Evolutionary conservation across 2,113 vertebrate species (phyloP).

Genomic region (Nyctibius bracteatus): DNA sequence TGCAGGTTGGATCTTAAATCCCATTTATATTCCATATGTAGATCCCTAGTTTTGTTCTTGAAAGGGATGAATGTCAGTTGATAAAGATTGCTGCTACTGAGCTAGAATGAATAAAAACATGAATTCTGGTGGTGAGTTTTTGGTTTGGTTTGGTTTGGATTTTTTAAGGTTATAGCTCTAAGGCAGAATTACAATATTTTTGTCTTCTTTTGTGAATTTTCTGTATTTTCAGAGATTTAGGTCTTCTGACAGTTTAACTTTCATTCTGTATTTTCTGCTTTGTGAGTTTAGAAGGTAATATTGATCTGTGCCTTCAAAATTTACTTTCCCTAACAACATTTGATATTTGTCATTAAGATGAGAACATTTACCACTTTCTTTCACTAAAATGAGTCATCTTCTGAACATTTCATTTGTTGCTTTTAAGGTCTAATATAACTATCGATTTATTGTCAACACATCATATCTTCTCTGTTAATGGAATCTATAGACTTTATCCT

Average conservation of each 20-base stretch:
- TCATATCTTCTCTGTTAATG: background rate
- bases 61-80: background rate
- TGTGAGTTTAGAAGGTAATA: background rate
- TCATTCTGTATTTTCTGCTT: background rate
- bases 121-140: background rate
- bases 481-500: background rate
- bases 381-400: background rate
- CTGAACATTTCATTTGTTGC: background rate
- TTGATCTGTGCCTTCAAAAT: background rate
- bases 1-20: background rate
- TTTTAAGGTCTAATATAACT: background rate
- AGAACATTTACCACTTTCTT: slow-evolving; percentile 7
- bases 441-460: slow-evolving; percentile 34
- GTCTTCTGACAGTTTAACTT: background rate
- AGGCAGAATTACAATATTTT: background rate
- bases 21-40: background rate
- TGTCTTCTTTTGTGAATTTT: background rate
- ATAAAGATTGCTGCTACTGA: background rate
- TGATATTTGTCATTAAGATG: slow-evolving; percentile 1
- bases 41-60: background rate
- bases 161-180: background rate
- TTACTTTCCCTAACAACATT: background rate
- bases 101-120: background rate
- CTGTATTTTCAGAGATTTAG: background rate
- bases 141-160: background rate